A percentile compares a stretch with the other conserved stretches of the same genome.
Conservation (phyloP, 2,113 vertebrate genomes). For the Centropristis striata region DNA sequence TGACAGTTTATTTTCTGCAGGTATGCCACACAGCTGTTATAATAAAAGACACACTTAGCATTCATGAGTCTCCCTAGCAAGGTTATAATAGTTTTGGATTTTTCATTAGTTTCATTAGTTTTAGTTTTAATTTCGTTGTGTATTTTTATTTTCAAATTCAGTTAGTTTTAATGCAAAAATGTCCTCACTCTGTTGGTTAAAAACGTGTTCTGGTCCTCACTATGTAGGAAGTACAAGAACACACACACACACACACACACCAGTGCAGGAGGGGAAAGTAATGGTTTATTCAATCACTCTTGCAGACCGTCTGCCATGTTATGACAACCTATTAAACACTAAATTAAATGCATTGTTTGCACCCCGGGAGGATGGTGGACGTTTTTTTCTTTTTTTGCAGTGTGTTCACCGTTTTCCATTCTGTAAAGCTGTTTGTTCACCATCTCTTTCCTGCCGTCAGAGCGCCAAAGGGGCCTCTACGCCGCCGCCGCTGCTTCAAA, state of each 20-base stretch:
- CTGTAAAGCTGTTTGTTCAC: slow-evolving; percentile 58
- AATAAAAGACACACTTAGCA: slow-evolving; percentile 63
- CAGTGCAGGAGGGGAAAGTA: slow-evolving; percentile 23
- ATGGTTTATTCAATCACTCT: slow-evolving; percentile 72
- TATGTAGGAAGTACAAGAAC: no score
- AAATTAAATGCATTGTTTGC: slow-evolving; percentile 63
- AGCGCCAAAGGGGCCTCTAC: slow-evolving; percentile 23
- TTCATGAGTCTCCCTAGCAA: slow-evolving; percentile 58
- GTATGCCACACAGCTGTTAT: slow-evolving; percentile 12
- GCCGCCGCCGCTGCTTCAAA: slow-evolving; percentile 20
- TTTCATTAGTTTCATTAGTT: no score
- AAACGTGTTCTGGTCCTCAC: no score
- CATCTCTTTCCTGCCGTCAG: slow-evolving; percentile 41
- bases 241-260: not conserved
- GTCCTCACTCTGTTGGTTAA: no score
- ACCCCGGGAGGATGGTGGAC: slow-evolving; percentile 18
- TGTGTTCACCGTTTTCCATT: slow-evolving; percentile 36
- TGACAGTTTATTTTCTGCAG: slow-evolving; percentile 43
- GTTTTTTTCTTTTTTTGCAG: slow-evolving; percentile 6
- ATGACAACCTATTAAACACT: slow-evolving; percentile 75
- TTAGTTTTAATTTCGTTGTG: no score
- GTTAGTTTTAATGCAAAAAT: no score
- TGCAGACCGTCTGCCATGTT: slow-evolving; percentile 55
- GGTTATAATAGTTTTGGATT: no score
- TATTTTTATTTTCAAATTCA: no score